These are phyloP conservation scores for Nowickia ferox DNA, from an alignment of 2,888 invertebrate species.

Conservation along the genomic window DNA sequence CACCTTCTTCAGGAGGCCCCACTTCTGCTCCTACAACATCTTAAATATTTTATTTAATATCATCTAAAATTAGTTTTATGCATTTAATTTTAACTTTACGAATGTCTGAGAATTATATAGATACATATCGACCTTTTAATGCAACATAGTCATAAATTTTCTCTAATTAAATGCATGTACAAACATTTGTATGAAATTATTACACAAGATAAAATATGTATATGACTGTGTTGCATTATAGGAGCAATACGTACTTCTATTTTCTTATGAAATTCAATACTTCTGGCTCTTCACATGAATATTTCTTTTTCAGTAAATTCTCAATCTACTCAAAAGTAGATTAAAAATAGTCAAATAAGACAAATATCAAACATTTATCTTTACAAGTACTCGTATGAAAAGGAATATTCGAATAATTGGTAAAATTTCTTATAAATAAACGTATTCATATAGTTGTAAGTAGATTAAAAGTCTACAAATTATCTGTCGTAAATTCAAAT, in stretches of 20 bases:
- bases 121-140: neutral
- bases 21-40: slow-evolving; percentile 54
- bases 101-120: slow-evolving; percentile 44
- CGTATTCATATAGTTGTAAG: slow-evolving; percentile 43
- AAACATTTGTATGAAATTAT: too few species aligned
- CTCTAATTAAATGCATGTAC: neutral
- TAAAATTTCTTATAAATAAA: slow-evolving; percentile 40
- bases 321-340: too few species aligned
- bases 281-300: neutral
- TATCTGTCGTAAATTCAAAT: neutral
- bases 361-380: slow-evolving; percentile 1
- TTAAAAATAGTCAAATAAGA: neutral
- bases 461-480: slow-evolving; percentile 4
- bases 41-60: slow-evolving; percentile 52
- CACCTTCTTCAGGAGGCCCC: slow-evolving; percentile 48
- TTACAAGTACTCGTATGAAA: slow-evolving; percentile 20
- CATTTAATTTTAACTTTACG: slow-evolving; percentile 55
- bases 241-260: too few species aligned
- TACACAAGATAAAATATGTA: too few species aligned
- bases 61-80: neutral
- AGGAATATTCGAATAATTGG: slow-evolving; percentile 38
- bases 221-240: too few species aligned
- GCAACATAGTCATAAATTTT: neutral
- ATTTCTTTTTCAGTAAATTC: neutral
- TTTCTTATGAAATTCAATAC: neutral